Evolutionary conservation across 2,113 vertebrate species (phyloP).

Genomic region (Ardeotis arabs): DNA sequence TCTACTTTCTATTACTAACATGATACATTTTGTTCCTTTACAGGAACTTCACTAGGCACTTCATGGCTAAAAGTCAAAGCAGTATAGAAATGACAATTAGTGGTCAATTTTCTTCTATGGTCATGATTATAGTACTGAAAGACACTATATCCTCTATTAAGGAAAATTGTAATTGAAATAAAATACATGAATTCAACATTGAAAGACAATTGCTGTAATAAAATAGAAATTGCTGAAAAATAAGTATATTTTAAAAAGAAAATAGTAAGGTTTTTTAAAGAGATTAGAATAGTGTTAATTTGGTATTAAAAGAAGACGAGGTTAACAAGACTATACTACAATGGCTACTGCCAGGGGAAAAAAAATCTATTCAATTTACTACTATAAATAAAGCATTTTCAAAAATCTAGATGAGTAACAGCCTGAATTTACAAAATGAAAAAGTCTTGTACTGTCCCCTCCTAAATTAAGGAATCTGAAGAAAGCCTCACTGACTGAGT

Average conservation of each 20-base stretch:
- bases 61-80: background rate
- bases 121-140: background rate
- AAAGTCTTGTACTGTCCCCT: background rate
- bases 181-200: background rate
- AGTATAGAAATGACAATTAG: background rate
- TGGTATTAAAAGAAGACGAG: background rate
- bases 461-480: background rate
- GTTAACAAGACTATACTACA: background rate
- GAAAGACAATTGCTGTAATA: background rate
- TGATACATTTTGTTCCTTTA: background rate
- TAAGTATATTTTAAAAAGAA: background rate
- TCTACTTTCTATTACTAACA: background rate
- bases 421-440: background rate
- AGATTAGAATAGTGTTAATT: background rate
- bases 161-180: background rate
- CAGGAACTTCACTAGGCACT: background rate
- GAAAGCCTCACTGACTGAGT: background rate
- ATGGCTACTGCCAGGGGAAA: rapidly evolving
- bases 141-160: background rate
- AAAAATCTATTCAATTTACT: background rate
- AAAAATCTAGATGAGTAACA: background rate
- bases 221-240: background rate
- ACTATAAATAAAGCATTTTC: background rate
- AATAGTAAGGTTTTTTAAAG: background rate
- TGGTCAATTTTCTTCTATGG: background rate